phyloP scores from a whole-genome alignment of 2,113 vertebrate species.

The Cololabis saira region DNA sequence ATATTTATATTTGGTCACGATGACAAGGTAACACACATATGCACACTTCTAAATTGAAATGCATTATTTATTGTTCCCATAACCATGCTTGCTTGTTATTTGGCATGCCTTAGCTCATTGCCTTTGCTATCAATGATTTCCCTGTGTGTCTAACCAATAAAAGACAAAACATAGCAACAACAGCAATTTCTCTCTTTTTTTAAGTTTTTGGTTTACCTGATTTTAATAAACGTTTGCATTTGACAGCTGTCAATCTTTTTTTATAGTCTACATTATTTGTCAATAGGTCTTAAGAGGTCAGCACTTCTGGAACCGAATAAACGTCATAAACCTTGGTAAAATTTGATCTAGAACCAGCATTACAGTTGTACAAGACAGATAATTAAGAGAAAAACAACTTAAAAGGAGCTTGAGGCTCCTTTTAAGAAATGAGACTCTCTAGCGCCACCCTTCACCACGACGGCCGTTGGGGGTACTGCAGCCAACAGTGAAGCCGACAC shows the following conservation, averaged over 20 bases:
- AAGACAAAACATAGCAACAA: conserved; percentile 38
- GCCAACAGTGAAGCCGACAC: too few species aligned
- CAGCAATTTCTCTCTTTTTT: conserved; percentile 18
- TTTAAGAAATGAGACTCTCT: too few species aligned
- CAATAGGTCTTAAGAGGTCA: not conserved
- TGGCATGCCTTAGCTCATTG: conserved; percentile 21
- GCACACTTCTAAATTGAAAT: conserved; percentile 27
- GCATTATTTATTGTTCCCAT: conserved; percentile 74
- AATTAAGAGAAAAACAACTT: too few species aligned
- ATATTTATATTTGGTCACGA: conserved; percentile 11
- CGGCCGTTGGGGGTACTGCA: too few species aligned
- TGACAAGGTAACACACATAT: conserved; percentile 13
- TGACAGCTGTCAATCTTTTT: not conserved
- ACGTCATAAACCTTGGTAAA: not conserved
- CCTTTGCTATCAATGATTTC: conserved; percentile 65
- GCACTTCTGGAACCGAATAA: not conserved
- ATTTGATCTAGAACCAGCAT: not conserved
- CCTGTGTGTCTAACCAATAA: conserved; percentile 60
- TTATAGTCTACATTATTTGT: not conserved
- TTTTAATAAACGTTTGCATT: not conserved
- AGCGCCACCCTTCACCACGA: too few species aligned
- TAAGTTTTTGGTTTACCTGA: conserved; percentile 6
- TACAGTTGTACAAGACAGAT: too few species aligned
- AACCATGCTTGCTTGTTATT: conserved; percentile 49
- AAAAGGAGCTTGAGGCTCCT: too few species aligned